Evolutionary conservation across 2,888 invertebrate species (phyloP).

Genomic region (Xestobium rufovillosum): DNA sequence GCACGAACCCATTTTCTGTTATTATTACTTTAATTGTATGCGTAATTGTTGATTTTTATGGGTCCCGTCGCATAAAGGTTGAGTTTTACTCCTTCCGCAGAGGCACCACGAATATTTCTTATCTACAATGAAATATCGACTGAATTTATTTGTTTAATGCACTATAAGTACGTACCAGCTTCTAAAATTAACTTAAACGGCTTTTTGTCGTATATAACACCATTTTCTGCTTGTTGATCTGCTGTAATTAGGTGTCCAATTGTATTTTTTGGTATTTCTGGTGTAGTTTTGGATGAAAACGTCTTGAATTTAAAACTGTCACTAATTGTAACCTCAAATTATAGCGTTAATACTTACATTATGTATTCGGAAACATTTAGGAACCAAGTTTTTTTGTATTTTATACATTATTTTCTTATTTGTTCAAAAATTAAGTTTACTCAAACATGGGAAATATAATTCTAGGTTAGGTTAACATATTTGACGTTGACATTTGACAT

Average conservation of each 20-base stretch:
- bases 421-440: no score
- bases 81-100: constrained; percentile 85
- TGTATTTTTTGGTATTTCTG: constrained; percentile 60
- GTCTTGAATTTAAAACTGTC: no score
- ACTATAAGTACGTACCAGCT: constrained; percentile 46
- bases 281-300: no score
- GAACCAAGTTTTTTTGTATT: no score
- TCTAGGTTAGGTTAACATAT: no score
- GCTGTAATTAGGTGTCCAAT: constrained; percentile 55
- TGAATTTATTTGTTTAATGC: constrained; percentile 1
- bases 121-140: constrained; percentile 37
- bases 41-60: constrained; percentile 72
- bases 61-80: constrained; percentile 93
- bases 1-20: no score
- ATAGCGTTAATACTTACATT: no score
- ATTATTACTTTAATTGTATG: constrained; percentile 57
- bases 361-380: no score
- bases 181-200: constrained; percentile 73
- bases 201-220: constrained; percentile 77
- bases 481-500: no score
- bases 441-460: no score
- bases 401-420: no score
- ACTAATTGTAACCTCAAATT: no score
- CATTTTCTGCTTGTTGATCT: constrained; percentile 59
- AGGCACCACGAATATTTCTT: constrained; percentile 87